Evolutionary conservation across 2,888 invertebrate species (phyloP), one percentile per base, ranked within the genome.

Genomic region (Chymomyza amoena): DNA sequence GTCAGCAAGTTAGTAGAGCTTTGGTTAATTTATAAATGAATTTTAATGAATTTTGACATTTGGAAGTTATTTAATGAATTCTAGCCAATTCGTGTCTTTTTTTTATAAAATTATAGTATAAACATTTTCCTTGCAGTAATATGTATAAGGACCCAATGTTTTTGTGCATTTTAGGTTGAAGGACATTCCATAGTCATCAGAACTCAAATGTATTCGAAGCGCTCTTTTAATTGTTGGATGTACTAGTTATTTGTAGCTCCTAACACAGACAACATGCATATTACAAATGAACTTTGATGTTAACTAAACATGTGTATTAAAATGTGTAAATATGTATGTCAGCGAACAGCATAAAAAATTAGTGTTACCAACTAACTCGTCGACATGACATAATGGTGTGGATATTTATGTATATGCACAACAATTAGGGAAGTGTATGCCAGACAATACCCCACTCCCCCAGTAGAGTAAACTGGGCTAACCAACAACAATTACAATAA

Each of bases 221-320:
- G 13, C 39, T 13, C 39, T 45, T 13, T 45, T 45, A 45, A 13
- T 45, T 45, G 13, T 45, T 45, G 6, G 39, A 13, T 45, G 13
- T 45, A 13, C 39, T 45, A 13, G 39, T 45, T 45, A 13, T 45
- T 45, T 45, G 77, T 70, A 69, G 78, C 32, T 32, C 9, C 9
- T 32, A 1, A 32, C 32, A 32, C 71, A 80, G 71, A 68, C 54
- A 20, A 54, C 69, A 68, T 70, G 70, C 71, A 66, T 56, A 69
- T 86, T 76, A 73, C 81, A 82, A 86, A 84, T 75, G 79, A 84
- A 84, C 87, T 82, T 82, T 82, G 82, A 87, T 88, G 88, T 86
- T 81, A 81, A 67, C 75, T 75, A 87, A 69, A 73, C 77, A 80
- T 66, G 63, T 79, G 79, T 61, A 72, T 61, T 73, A 9, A 25